Percentiles rank a stretch among this genome's conserved stretches.
Conservation (phyloP, 2,888 invertebrate genomes). For the Sminthurinus aureus region DNA sequence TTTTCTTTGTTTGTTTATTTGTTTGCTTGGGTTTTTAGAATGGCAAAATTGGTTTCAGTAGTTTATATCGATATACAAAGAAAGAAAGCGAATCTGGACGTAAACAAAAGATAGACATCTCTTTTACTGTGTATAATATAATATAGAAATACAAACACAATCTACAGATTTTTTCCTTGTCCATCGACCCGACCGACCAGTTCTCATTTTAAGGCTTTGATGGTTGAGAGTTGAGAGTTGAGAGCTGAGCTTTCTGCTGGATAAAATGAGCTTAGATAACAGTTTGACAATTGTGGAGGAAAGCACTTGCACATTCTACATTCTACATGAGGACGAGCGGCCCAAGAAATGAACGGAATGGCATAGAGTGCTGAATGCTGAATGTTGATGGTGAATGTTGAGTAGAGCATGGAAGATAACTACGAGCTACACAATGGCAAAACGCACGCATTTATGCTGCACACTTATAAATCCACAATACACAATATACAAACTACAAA, state of each 20-base stretch:
- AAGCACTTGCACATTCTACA: too few species aligned
- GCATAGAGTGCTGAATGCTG: too few species aligned
- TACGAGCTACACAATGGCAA: not conserved
- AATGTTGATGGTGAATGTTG: not conserved
- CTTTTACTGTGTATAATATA: too few species aligned
- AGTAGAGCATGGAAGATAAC: not conserved
- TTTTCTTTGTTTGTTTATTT: not conserved
- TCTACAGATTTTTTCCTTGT: not conserved
- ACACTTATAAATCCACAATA: too few species aligned
- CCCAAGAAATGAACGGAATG: not conserved
- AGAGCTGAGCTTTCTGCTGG: not conserved
- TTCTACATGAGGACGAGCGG: not conserved
- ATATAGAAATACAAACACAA: not conserved
- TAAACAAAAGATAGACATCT: not conserved
- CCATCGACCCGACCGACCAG: not conserved
- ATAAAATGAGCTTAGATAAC: not conserved
- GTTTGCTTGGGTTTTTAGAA: not conserved
- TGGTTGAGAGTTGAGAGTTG: not conserved
- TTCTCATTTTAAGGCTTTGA: not conserved
- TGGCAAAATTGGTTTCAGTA: not conserved
- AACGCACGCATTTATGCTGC: too few species aligned
- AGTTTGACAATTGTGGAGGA: slow-evolving; percentile 6
- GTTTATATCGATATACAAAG: too few species aligned
- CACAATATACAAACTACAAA: too few species aligned
- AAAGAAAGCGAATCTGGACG: too few species aligned